Percentiles rank a stretch among this genome's conserved stretches.
phyloP scores from a whole-genome alignment of 2,113 vertebrate genomes.

The Peromyscus maniculatus region DNA sequence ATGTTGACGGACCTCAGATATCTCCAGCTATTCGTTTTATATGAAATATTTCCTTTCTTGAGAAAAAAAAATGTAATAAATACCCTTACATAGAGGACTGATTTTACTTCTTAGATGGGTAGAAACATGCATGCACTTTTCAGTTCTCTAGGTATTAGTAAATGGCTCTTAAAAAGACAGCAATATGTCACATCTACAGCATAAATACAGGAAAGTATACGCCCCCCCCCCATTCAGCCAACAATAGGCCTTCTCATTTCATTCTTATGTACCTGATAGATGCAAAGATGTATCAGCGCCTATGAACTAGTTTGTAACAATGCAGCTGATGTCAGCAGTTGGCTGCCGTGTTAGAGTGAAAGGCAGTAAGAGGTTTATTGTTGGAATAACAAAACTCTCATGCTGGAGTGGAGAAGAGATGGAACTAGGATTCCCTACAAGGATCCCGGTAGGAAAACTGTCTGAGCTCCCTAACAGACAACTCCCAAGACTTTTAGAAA shows the following conservation, averaged over 20 bases:
- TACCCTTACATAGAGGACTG: background rate
- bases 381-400: background rate
- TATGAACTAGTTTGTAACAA: background rate
- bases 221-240: background rate
- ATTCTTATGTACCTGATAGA: constrained; percentile 20
- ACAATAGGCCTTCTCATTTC: background rate
- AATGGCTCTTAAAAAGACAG: background rate
- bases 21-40: background rate
- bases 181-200: background rate
- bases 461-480: background rate
- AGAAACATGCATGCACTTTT: background rate
- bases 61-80: constrained; percentile 59
- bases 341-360: background rate
- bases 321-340: background rate
- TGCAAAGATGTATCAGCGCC: background rate
- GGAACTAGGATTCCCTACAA: background rate
- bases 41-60: background rate
- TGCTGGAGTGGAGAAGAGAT: background rate
- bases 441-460: background rate
- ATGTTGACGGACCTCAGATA: background rate
- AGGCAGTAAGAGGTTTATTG: background rate
- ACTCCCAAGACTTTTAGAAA: background rate
- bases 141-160: constrained; percentile 37
- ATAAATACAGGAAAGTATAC: background rate
- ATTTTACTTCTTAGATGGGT: constrained; percentile 48